These are phyloP conservation scores for Perdita meconis DNA, from an alignment of 2,888 invertebrate genomes.

Conservation along the genomic window DNA sequence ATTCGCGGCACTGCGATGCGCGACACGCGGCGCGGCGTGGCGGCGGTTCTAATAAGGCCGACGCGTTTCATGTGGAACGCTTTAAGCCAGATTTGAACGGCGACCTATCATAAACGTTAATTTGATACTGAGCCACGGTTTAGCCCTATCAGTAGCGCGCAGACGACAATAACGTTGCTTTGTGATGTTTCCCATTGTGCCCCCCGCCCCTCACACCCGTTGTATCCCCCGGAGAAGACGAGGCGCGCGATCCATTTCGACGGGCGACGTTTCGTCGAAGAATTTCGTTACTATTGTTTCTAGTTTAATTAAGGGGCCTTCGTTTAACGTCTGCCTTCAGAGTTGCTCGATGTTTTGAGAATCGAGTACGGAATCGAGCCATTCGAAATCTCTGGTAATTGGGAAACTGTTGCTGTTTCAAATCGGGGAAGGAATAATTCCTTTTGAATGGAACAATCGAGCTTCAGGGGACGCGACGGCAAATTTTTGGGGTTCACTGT, in stretches of 20 bases:
- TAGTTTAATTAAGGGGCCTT: conserved; percentile 26
- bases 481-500: too few species aligned
- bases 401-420: too few species aligned
- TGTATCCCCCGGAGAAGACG: conserved; percentile 49
- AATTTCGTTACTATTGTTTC: conserved; percentile 48
- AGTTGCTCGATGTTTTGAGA: background rate
- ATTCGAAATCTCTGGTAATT: too few species aligned
- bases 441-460: too few species aligned
- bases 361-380: background rate
- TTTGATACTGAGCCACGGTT: conserved; percentile 72
- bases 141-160: conserved; percentile 70
- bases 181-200: conserved; percentile 68
- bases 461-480: too few species aligned
- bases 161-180: conserved; percentile 69
- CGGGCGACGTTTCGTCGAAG: conserved; percentile 20
- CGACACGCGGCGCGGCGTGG: too few species aligned
- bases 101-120: conserved; percentile 70
- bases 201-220: too few species aligned
- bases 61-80: conserved; percentile 32
- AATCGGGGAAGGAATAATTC: too few species aligned
- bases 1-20: too few species aligned
- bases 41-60: conserved; percentile 27
- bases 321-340: background rate
- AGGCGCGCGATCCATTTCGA: conserved; percentile 34
- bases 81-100: conserved; percentile 67